These are phyloP conservation scores for Lampris megalopsis DNA, from an alignment of 2,113 vertebrate genomes.

Conservation along the genomic window DNA sequence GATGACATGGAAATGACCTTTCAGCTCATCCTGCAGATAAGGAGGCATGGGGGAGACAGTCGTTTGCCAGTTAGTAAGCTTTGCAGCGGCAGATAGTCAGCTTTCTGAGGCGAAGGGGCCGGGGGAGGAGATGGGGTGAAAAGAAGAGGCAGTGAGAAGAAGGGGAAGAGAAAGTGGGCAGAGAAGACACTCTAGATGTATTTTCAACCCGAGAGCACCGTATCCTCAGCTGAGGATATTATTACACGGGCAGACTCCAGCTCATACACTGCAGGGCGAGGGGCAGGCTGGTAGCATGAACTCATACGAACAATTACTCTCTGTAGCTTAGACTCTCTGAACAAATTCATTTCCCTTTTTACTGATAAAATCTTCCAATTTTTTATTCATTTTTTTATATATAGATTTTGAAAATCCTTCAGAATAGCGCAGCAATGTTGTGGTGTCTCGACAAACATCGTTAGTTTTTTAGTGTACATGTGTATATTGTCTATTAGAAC, in stretches of 20 bases:
- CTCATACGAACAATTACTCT: constrained; percentile 1
- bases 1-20: constrained; percentile 62
- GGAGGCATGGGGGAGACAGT: constrained; percentile 38
- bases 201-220: constrained; percentile 51
- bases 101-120: constrained; percentile 17
- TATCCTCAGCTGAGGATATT: constrained; percentile 47
- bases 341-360: not conserved
- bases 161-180: constrained; percentile 44
- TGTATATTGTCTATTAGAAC: constrained; percentile 18
- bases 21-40: constrained; percentile 58
- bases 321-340: not conserved
- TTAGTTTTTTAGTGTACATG: constrained; percentile 10
- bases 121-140: constrained; percentile 13
- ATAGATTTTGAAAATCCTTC: too few species aligned
- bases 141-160: constrained; percentile 36
- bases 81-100: constrained; percentile 55
- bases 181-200: constrained; percentile 45
- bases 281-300: constrained; percentile 14
- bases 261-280: constrained; percentile 21
- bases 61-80: constrained; percentile 72
- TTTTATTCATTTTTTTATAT: not conserved
- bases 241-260: constrained; percentile 33
- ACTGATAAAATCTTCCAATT: not conserved
- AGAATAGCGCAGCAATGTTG: not conserved
- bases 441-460: constrained; percentile 17